Evolutionary conservation across 2,797 vertebrate species (phyloP), one percentile per base, ranked within the genome.

Genomic region (Sternotherus odoratus): DNA sequence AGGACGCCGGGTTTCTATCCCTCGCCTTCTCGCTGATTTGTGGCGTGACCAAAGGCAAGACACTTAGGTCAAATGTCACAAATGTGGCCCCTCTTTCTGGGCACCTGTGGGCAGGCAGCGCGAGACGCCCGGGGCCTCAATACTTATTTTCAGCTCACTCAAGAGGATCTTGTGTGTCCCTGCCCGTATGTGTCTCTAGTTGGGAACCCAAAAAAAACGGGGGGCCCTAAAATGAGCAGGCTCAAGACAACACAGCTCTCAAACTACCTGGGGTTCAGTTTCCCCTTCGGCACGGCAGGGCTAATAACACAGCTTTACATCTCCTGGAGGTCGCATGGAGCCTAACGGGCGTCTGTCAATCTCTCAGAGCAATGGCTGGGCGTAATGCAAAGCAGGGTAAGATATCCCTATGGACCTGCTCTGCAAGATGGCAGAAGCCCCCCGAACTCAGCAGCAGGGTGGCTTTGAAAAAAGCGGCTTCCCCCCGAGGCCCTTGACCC

Each of bases 281-380:
- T 69, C 5, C 26, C 36, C 15, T 5, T 51, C 36, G 30, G 16
- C 81, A 72, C 1, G 0, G 28, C 21, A 28, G 36, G n/a, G n/a
- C 53, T 72, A n/a, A 2, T n/a, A 4, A 6, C 90, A 36, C 56
- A 36, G 57, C 69, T 54, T 2, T 3, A 56, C 30, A 30, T 11
- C 48, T 16, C 51, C 77, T 24, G 28, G 48, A 39, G 19, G 1
- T 5, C n/a, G 1, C 1, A 0, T 0, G 6, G 43, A 36, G 51
- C 51, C 24, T 28, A 5, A 82, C 0, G 1, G 9, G 8, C 0
- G 0, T 19, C 24, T 3, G 3, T 66, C 60, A 33, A 60, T 80
- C 86, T 72, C 0, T 26, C 43, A 46, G 43, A 26, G n/a, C 66
- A 23, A 69, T 23, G 66, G 66, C 57, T 33, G 28, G 57, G 30